A percentile compares a stretch with the other conserved stretches of the same genome.
phyloP scores from a whole-genome alignment of 2,888 invertebrate species.

The Priocnemis perturbator region DNA sequence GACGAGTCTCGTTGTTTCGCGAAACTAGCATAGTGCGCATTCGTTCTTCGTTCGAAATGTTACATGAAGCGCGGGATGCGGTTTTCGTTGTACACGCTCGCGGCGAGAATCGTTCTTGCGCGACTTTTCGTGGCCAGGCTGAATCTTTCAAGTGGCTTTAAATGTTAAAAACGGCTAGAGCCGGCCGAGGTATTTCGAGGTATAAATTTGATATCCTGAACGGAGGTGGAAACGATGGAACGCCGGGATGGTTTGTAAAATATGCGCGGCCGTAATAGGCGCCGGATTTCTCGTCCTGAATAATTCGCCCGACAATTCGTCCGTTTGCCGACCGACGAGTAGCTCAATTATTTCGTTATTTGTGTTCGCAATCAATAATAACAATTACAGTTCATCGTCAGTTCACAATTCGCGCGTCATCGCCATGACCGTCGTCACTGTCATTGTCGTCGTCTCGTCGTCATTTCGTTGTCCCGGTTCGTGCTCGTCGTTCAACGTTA shows the following conservation, averaged over 20 bases:
- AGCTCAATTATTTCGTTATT: conserved; percentile 39
- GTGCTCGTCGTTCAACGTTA: conserved; percentile 12
- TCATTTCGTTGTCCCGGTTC: no score
- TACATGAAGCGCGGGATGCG: no score
- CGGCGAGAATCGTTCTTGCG: no score
- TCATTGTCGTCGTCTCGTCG: conserved; percentile 39
- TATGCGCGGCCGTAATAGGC: background rate
- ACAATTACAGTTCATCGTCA: conserved; percentile 40
- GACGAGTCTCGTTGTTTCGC: conserved; percentile 17
- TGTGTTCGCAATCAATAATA: conserved; percentile 40
- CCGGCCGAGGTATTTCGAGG: no score
- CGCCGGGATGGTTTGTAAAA: background rate
- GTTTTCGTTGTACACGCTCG: no score
- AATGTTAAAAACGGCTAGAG: no score
- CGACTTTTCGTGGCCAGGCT: no score
- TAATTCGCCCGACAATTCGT: conserved; percentile 11
- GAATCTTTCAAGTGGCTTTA: no score
- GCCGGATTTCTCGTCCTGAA: background rate
- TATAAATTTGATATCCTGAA: background rate
- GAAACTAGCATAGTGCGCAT: no score
- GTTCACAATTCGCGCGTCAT: conserved; percentile 25
- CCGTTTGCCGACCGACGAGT: conserved; percentile 30
- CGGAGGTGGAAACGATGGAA: background rate
- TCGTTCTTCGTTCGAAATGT: no score
- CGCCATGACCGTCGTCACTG: conserved; percentile 35